phyloP scores from a whole-genome alignment of 2,113 vertebrate species.

The Oryzias woworae region DNA sequence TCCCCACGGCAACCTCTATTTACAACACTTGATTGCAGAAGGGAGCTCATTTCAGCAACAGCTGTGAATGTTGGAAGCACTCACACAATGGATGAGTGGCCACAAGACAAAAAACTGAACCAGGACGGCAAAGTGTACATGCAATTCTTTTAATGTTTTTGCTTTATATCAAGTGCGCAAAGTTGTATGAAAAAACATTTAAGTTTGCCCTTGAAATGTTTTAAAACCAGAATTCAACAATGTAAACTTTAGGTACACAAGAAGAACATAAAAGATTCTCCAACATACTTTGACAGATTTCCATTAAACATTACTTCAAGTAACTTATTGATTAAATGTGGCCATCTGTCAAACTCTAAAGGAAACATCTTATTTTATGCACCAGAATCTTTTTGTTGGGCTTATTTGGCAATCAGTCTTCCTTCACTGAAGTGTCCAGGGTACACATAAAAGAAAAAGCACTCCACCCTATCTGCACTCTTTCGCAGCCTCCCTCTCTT shows the following conservation, averaged over 20 bases:
- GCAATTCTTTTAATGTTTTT: neutral
- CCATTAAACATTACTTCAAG: no score
- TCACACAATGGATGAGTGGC: conserved; percentile 25
- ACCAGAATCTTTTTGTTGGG: conserved; percentile 2
- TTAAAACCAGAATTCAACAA: no score
- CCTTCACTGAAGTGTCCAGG: conserved; percentile 33
- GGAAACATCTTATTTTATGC: no score
- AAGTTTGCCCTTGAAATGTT: neutral
- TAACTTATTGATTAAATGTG: no score
- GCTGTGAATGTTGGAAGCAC: conserved; percentile 49
- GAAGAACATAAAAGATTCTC: neutral
- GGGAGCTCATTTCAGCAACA: conserved; percentile 53
- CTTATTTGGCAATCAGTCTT: neutral
- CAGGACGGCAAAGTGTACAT: neutral
- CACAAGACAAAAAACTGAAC: conserved; percentile 8
- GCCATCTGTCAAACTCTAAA: no score
- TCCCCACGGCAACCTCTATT: conserved; percentile 77
- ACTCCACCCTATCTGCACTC: neutral
- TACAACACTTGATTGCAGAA: conserved; percentile 56
- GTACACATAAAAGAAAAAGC: conserved; percentile 30
- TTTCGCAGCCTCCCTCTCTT: neutral
- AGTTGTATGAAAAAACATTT: conserved; percentile 16
- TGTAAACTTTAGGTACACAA: no score
- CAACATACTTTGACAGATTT: neutral
- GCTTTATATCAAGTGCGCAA: neutral